phyloP scores from a whole-genome alignment of 1,140 invertebrate species.

The Glossosoma conforme region DNA sequence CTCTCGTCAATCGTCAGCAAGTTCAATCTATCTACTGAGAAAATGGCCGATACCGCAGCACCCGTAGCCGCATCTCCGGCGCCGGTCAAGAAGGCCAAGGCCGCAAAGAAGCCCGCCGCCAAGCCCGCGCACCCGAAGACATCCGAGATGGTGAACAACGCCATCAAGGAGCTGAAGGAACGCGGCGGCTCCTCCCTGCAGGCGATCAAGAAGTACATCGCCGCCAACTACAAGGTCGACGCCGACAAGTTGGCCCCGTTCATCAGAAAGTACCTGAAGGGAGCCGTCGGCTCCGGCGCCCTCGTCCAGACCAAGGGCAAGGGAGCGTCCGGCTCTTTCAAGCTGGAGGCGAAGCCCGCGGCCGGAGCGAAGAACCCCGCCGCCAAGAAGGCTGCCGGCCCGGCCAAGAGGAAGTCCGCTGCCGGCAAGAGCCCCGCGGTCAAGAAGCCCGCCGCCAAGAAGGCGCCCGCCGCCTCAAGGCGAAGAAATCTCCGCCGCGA shows the following conservation, averaged over 20 bases:
- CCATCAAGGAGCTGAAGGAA: conserved; percentile 57
- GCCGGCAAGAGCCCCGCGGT: conserved; percentile 2
- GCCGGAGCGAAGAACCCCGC: conserved; percentile 9
- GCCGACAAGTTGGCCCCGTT: conserved; percentile 55
- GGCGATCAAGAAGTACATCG: conserved; percentile 62
- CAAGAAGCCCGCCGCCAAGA: conserved; percentile 14
- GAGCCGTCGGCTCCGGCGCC: conserved; percentile 50
- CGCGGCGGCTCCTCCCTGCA: conserved; percentile 55
- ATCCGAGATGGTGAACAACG: conserved; percentile 53
- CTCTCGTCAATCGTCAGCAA: too few relatives aligned
- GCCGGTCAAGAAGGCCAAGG: conserved; percentile 26
- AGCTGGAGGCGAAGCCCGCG: conserved; percentile 36
- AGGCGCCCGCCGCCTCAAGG: conserved; percentile 17
- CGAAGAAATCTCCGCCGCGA: too few relatives aligned
- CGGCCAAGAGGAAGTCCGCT: conserved; percentile 13
- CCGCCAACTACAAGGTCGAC: conserved; percentile 54
- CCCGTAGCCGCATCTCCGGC: conserved; percentile 1
- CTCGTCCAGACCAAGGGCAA: conserved; percentile 59
- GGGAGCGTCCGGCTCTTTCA: conserved; percentile 58
- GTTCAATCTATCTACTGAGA: too few relatives aligned
- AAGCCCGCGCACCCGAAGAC: conserved; percentile 49
- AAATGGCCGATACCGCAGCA: conserved; percentile 20
- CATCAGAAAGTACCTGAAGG: conserved; percentile 57
- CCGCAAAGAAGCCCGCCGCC: conserved; percentile 42
- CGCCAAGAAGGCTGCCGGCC: conserved; percentile 7